phyloP scores from a whole-genome alignment of 2,113 vertebrate genomes.

The Pantherophis guttatus region DNA sequence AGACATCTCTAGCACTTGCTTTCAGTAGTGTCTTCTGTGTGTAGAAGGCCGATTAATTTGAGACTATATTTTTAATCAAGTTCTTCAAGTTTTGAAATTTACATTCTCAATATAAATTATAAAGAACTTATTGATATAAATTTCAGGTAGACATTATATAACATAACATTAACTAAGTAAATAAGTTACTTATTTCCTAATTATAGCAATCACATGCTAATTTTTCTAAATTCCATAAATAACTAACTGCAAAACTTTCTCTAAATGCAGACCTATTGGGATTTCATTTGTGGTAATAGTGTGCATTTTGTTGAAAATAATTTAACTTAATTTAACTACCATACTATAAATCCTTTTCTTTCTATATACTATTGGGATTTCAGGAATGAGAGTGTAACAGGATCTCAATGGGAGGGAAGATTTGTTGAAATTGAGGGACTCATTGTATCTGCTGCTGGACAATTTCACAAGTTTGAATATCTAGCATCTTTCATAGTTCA shows the following conservation, averaged over 20 bases:
- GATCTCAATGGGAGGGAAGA: background rate
- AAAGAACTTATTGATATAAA: background rate
- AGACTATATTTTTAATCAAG: background rate
- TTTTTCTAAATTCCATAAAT: background rate
- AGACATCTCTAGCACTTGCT: background rate
- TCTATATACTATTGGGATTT: background rate
- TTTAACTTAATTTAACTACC: background rate
- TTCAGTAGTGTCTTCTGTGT: background rate
- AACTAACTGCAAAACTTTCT: background rate
- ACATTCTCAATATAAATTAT: background rate
- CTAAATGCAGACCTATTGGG: background rate
- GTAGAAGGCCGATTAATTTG: background rate
- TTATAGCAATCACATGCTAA: background rate
- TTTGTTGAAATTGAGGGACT: background rate
- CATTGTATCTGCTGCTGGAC: background rate
- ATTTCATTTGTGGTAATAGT: background rate
- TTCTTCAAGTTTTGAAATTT: background rate
- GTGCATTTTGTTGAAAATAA: background rate
- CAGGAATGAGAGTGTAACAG: background rate
- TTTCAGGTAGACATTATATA: background rate
- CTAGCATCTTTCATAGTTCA: background rate
- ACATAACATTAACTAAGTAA: background rate
- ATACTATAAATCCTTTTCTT: background rate
- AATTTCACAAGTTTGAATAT: background rate
- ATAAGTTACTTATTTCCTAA: background rate